A percentile compares a stretch with the other conserved stretches of the same genome.
These are phyloP conservation scores for Euplexia lucipara DNA, from an alignment of 2,888 invertebrate species.

Conservation along the genomic window DNA sequence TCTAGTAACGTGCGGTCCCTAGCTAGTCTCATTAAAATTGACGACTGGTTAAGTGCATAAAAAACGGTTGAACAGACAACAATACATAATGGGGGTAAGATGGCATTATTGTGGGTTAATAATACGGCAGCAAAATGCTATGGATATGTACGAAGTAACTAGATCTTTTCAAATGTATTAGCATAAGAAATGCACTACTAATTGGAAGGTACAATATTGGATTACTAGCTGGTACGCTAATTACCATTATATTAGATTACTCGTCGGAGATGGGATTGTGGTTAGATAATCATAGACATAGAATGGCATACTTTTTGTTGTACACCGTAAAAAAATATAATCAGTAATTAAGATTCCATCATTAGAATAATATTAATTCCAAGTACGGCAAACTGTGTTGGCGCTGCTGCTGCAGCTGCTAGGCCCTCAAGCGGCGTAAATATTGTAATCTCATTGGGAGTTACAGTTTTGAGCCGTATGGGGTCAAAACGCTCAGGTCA, in stretches of 20 bases:
- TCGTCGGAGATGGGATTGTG: neutral
- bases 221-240: conserved; percentile 2
- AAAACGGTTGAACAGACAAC: conserved; percentile 1
- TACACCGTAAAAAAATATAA: too few species aligned
- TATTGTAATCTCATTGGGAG: too few species aligned
- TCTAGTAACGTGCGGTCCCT: conserved; percentile 1
- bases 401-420: too few species aligned
- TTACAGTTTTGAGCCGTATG: too few species aligned
- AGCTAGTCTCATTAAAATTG: conserved; percentile 25
- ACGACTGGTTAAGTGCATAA: conserved; percentile 6
- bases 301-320: too few species aligned
- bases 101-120: conserved; percentile 3
- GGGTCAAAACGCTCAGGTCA: too few species aligned
- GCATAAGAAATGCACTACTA: neutral
- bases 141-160: neutral
- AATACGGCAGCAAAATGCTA: neutral
- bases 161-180: neutral
- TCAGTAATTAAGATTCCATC: too few species aligned
- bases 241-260: conserved; percentile 9
- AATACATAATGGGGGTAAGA: neutral
- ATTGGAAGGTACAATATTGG: conserved; percentile 20
- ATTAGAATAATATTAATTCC: too few species aligned
- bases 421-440: too few species aligned
- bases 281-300: conserved; percentile 1
- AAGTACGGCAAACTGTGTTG: too few species aligned